A percentile compares a stretch with the other conserved stretches of the same genome.
phyloP scores from a whole-genome alignment of 2,888 invertebrate genomes.

The Folsomia candida region DNA sequence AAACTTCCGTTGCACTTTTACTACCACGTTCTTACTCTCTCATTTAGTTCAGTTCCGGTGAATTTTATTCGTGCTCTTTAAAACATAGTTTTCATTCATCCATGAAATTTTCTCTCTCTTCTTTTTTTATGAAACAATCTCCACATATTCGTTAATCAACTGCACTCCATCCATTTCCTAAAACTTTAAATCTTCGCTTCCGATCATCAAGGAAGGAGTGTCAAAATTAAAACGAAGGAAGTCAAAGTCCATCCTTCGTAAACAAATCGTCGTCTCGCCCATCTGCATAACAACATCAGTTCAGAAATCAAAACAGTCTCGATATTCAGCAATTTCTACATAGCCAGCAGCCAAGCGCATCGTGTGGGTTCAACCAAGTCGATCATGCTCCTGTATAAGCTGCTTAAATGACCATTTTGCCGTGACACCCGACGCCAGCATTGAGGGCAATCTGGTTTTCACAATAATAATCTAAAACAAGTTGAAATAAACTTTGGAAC shows the following conservation, averaged over 20 bases:
- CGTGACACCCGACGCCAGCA: conserved; percentile 23
- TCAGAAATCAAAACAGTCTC: conserved; percentile 1
- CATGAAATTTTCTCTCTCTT: no score
- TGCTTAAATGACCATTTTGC: not conserved
- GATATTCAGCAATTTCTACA: no score
- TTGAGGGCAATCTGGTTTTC: conserved; percentile 24
- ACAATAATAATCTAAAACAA: conserved; percentile 14
- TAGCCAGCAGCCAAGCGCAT: not conserved
- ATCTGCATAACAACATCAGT: not conserved
- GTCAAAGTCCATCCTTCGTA: not conserved
- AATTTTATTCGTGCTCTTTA: not conserved
- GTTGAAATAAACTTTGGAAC: conserved; percentile 18
- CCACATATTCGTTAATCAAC: not conserved
- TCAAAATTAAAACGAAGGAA: not conserved
- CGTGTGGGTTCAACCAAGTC: not conserved
- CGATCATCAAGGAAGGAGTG: no score
- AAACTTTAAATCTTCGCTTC: not conserved
- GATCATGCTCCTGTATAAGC: not conserved
- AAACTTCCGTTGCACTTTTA: conserved; percentile 1
- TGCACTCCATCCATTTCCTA: not conserved
- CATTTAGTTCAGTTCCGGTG: not conserved
- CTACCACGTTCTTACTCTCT: no score
- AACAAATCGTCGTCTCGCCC: not conserved
- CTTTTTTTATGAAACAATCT: no score
- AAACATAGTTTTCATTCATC: not conserved